Base-by-base conservation (phyloP, 64 coral and sea anemone genomes). In the Dendrophyllia cribrosa region DNA sequence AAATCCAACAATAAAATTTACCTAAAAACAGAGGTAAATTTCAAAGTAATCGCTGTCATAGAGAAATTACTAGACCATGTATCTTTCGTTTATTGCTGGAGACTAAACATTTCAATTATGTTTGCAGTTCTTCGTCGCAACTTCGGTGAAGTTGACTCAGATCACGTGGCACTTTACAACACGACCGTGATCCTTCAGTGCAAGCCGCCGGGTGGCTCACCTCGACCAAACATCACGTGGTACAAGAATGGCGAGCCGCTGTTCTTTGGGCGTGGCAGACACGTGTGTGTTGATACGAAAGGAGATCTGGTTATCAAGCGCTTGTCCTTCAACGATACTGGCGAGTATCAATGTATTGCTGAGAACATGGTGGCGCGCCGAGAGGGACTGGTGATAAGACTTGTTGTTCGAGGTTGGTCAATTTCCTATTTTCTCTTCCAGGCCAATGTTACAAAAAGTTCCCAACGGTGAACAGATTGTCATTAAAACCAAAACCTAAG, bases 41-140 rank as follows among this genome's bases (percentile, higher is more conserved):
- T 34, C 0, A 34, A 34, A 34, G 34, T 34, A 34, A 34, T 34
- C 34, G 34, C 34, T 34, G 34, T 34, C 2, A 34, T 34, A 34
- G 34, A 34, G 34, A 34, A 34, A 34, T 34, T 34, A 34, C 34
- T 34, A 34, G 34, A 34, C 34, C 34, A 34, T 34, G 34, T 34
- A 34, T 34, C 2, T 34, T 34, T 34, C 34, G 34, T 34, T 34
- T 34, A 1, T 34, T 34, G 34, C 34, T 34, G 34, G 34, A 34
- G 34, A 34, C 34, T 2, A 34, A 34, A 34, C 34, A 24, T 68
- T 22, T 3, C 44, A 1, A 6, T 75, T 5, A 75, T 61, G 9
- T 59, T 53, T 78, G 21, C 55, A 79, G 76, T 59, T 79, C 51
- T 79, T 59, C 52, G 55, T 5, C 52, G 24, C 9, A 79, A 79